Evolutionary conservation across 2,797 vertebrate genomes (phyloP).

Genomic region (Mus spretus): DNA sequence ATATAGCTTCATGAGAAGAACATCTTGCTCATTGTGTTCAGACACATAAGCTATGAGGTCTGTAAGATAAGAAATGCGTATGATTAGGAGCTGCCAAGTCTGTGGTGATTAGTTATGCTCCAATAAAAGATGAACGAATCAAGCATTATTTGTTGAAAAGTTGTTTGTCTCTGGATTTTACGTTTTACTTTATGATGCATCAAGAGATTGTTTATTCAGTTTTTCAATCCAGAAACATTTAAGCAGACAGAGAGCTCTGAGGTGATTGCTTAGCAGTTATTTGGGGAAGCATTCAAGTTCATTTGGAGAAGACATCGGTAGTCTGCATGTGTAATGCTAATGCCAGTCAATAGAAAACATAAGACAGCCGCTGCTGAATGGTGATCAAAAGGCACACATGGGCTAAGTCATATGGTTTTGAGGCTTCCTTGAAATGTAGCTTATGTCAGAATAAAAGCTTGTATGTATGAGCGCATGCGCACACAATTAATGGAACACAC

Average conservation of each 20-base stretch:
- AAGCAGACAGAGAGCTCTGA: not conserved
- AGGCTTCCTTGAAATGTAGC: not conserved
- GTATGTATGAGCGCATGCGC: not conserved
- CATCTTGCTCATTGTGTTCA: not conserved
- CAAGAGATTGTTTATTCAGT: not conserved
- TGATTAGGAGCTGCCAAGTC: not conserved
- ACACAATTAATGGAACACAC: not conserved
- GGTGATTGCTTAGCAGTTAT: not conserved
- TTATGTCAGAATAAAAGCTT: not conserved
- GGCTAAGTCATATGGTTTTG: not conserved
- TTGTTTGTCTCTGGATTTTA: not conserved
- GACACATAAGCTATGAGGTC: not conserved
- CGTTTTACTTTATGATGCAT: not conserved
- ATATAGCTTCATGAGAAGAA: not conserved
- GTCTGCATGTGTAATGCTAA: not conserved
- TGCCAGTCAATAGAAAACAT: not conserved
- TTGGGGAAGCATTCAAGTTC: not conserved
- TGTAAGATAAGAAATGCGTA: not conserved
- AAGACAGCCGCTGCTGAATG: rapidly evolving
- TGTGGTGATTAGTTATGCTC: not conserved
- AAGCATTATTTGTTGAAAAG: not conserved
- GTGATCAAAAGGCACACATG: not conserved
- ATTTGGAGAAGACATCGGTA: not conserved
- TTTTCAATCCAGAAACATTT: not conserved
- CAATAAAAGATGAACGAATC: not conserved